Conservation (phyloP, 2,888 invertebrate species). For the Chloroclystis v-ata region DNA sequence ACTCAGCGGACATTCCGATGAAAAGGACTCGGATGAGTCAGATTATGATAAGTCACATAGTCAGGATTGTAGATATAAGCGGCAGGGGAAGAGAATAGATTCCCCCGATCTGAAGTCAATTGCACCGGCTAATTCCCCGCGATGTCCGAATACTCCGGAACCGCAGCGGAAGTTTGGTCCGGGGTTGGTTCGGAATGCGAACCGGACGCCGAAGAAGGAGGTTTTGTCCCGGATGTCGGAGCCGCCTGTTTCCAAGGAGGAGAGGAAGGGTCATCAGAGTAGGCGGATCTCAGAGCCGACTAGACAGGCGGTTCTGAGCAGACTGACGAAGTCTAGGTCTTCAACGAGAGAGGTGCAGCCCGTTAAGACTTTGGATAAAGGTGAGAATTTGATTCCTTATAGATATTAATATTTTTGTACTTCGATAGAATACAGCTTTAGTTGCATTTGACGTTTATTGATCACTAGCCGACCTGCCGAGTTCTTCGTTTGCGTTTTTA, state of each 20-base stretch:
- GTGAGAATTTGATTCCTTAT: conserved; percentile 40
- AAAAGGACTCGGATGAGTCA: conserved; percentile 66
- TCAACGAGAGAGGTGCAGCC: conserved; percentile 70
- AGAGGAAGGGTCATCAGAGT: conserved; percentile 67
- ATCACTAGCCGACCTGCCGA: too few relatives aligned
- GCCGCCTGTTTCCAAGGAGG: conserved; percentile 69
- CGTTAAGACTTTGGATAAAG: conserved; percentile 58
- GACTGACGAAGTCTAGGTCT: conserved; percentile 71
- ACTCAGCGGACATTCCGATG: conserved; percentile 59
- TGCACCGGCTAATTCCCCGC: conserved; percentile 67
- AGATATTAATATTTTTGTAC: too few relatives aligned
- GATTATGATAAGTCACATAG: conserved; percentile 55
- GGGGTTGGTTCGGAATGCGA: conserved; percentile 63
- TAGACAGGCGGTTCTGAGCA: conserved; percentile 58
- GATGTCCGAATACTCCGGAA: conserved; percentile 81
- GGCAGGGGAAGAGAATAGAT: conserved; percentile 84
- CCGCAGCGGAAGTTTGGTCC: conserved; percentile 79
- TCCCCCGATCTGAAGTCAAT: conserved; percentile 68
- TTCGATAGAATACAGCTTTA: too few relatives aligned
- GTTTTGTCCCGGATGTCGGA: conserved; percentile 75
- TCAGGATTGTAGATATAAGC: conserved; percentile 79
- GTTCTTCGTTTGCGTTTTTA: too few relatives aligned
- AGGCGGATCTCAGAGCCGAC: conserved; percentile 62
- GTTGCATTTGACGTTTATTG: too few relatives aligned
- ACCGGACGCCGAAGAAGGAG: conserved; percentile 64